Evolutionary conservation across 2,888 invertebrate genomes (phyloP).

Genomic region (Linhomoeus sp.): DNA sequence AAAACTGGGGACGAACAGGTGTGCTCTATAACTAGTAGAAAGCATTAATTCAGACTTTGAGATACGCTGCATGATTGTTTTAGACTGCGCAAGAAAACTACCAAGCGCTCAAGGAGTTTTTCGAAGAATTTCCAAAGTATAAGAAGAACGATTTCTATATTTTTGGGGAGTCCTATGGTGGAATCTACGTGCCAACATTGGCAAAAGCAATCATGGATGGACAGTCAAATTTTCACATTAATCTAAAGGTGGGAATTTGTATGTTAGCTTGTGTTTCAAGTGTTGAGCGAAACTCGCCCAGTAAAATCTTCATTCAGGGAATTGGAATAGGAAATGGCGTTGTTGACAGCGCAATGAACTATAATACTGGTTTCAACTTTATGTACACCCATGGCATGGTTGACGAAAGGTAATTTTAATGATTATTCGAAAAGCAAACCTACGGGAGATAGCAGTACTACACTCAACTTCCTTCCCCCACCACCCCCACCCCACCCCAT

Average conservation of each 20-base stretch:
- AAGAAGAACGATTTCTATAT: constrained; percentile 28
- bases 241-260: background rate
- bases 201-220: constrained; percentile 8
- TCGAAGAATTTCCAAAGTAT: constrained; percentile 30
- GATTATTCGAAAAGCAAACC: no score
- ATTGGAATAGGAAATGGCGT: no score
- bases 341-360: no score
- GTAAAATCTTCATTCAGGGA: no score
- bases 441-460: no score
- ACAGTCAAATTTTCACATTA: background rate
- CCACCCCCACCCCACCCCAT: no score
- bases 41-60: background rate
- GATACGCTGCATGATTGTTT: background rate
- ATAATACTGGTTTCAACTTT: no score
- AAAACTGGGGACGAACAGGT: constrained; percentile 22
- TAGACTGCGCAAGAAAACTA: constrained; percentile 30
- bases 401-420: no score
- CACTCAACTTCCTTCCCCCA: no score
- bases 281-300: no score
- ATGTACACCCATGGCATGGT: no score
- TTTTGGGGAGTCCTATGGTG: constrained; percentile 32
- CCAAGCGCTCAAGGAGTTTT: constrained; percentile 29
- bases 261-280: no score
- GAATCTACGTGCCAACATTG: constrained; percentile 30
- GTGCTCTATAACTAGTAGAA: background rate